Base-by-base conservation (phyloP, 2,113 vertebrate genomes). In the Artemisiospiza belli region DNA sequence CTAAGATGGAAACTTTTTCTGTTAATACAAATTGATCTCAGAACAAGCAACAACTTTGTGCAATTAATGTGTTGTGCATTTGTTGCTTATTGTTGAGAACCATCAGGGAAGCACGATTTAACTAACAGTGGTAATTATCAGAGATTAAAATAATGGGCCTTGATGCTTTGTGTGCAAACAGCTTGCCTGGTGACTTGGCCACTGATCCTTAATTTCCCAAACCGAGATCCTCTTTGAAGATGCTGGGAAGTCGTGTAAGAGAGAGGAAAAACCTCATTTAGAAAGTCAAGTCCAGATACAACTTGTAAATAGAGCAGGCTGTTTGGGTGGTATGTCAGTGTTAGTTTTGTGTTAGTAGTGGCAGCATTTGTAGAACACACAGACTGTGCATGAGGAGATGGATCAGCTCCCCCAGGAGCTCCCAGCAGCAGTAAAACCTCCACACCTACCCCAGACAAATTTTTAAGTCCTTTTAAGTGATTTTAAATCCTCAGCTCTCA, bases 1-100 rank as follows among this genome's bases (percentile, higher is more conserved):
- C 84, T 92, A 61, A 85, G 74, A 67, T 55, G 67, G 84, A 94
- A 96, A 94, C 72, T 88, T 91, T 41, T 91, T 17, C 57, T 83
- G 2, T 78, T 81, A 67, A 66, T 59, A 75, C 44, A 91, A 83
- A 57, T 44, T 83, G 75, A 82, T 82, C 75, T 88, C 84, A 88
- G 91, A 91, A 63, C 67, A 88, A 86, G 59, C 59, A 88, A 70
- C 82, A 74, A 81, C 63, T 62, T 85, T 54, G 54, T 83, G 82
- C 35, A 86, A 74, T 88, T 77, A 92, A 44, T 75, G 55, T 33
- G 17, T 41, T 70, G 37, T 76, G 55, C 47, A 12, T 89, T 92
- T 87, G 44, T 64, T 82, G 15, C n/a, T 83, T 68, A 49, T 75
- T 92, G 76, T 79, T 89, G 57, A 51, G 55, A 89, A 61, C 75